A percentile compares a stretch with the other conserved stretches of the same genome.
These are phyloP conservation scores for Agelastica alni DNA, from an alignment of 2,888 invertebrate genomes.

Conservation along the genomic window DNA sequence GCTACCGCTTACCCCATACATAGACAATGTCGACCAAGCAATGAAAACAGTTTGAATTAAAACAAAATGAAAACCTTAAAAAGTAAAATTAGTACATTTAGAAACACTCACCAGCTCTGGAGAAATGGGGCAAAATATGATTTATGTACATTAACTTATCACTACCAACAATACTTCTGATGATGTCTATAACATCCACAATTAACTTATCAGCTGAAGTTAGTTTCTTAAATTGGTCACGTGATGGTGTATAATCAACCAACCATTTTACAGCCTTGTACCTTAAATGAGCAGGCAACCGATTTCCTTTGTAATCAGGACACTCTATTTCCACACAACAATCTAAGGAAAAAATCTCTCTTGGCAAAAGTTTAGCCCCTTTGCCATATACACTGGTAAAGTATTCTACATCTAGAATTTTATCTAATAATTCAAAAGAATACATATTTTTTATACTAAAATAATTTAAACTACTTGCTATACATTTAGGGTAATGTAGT, in stretches of 20 bases:
- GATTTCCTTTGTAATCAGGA: slow-evolving; percentile 62
- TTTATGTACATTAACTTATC: slow-evolving; percentile 58
- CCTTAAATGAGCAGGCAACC: slow-evolving; percentile 58
- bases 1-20: too few species aligned
- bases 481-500: slow-evolving; percentile 62
- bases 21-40: too few species aligned
- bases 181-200: slow-evolving; percentile 61
- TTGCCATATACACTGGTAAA: slow-evolving; percentile 61
- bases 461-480: slow-evolving; percentile 66
- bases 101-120: slow-evolving; percentile 61
- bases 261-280: slow-evolving; percentile 63
- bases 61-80: background rate
- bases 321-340: slow-evolving; percentile 65
- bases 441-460: slow-evolving; percentile 62
- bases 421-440: slow-evolving; percentile 64
- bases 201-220: slow-evolving; percentile 64
- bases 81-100: background rate
- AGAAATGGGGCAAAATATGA: slow-evolving; percentile 72
- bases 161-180: slow-evolving; percentile 60
- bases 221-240: slow-evolving; percentile 59
- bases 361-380: slow-evolving; percentile 42
- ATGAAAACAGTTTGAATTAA: background rate
- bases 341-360: slow-evolving; percentile 69
- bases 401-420: slow-evolving; percentile 63
- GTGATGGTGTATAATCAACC: slow-evolving; percentile 64